Conservation (phyloP, 2,113 vertebrate species). For the Piprites chloris region DNA sequence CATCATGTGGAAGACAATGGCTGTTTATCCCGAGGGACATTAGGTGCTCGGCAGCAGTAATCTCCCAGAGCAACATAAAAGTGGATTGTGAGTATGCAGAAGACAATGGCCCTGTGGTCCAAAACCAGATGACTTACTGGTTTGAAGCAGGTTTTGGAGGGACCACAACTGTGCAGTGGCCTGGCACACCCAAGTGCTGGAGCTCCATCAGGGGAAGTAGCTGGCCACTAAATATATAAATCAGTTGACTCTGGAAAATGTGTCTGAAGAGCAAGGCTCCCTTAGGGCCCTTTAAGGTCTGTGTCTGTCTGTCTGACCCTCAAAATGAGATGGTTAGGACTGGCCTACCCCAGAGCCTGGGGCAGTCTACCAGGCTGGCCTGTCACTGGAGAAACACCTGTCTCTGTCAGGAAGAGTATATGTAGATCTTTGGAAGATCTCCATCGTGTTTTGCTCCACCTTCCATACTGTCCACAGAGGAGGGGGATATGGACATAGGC, state of each 20-base stretch:
- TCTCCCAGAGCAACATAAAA: not conserved
- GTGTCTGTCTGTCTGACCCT: not conserved
- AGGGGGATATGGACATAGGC: not conserved
- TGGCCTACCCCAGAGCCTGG: not conserved
- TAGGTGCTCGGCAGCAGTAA: not conserved
- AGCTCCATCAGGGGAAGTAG: not conserved
- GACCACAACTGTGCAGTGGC: not conserved
- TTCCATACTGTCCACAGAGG: not conserved
- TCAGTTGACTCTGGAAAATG: not conserved
- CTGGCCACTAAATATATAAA: not conserved
- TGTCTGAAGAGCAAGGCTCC: not conserved
- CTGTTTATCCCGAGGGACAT: not conserved
- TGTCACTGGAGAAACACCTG: not conserved
- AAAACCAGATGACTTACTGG: not conserved
- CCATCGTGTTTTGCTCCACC: not conserved
- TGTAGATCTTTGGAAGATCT: not conserved
- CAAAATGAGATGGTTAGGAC: not conserved
- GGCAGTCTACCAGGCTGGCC: not conserved
- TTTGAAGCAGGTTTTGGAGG: not conserved
- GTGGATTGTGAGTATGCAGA: not conserved
- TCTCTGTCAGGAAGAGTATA: not conserved
- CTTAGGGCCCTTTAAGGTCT: not conserved
- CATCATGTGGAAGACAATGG: not conserved
- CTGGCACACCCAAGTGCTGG: not conserved
- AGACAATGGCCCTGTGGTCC: not conserved